Evolutionary conservation across 2,888 invertebrate species (phyloP).

Genomic region (Agrochola litura): DNA sequence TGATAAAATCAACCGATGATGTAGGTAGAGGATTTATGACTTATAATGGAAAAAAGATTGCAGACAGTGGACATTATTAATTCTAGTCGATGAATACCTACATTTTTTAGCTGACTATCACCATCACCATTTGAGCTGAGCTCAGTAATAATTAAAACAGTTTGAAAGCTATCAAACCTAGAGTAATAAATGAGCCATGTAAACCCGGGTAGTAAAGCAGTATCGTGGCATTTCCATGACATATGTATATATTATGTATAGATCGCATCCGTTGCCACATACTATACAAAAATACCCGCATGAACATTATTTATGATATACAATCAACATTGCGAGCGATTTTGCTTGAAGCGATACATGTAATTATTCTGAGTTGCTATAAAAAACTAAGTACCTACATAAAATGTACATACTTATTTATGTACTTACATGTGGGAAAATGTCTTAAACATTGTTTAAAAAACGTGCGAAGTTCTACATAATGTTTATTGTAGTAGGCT

Average conservation of each 20-base stretch:
- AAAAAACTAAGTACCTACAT: constrained; percentile 10
- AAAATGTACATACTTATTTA: not conserved
- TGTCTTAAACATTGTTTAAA: constrained; percentile 18
- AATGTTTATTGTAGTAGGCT: not conserved
- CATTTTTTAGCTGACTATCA: not conserved
- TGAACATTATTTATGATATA: constrained; percentile 41
- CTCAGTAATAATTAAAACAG: not conserved
- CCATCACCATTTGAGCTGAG: not conserved
- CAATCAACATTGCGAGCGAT: constrained; percentile 51
- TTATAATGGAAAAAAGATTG: too few relatives aligned
- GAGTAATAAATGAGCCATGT: not conserved
- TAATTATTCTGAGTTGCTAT: constrained; percentile 31
- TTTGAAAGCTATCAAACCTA: not conserved
- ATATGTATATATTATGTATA: not conserved
- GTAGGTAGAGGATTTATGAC: too few relatives aligned
- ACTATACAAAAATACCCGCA: constrained; percentile 46
- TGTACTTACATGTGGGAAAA: constrained; percentile 17
- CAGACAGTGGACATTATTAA: too few relatives aligned
- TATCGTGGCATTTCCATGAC: too few relatives aligned
- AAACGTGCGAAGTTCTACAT: constrained; percentile 30
- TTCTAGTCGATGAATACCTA: too few relatives aligned
- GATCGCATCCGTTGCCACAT: constrained; percentile 4
- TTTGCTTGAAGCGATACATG: constrained; percentile 32
- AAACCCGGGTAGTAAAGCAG: not conserved
- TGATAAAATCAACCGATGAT: too few relatives aligned